A percentile compares a stretch with the other conserved stretches of the same genome.
Conservation (phyloP, 2,113 vertebrate species). For the cattle (Bos taurus) region DNA sequence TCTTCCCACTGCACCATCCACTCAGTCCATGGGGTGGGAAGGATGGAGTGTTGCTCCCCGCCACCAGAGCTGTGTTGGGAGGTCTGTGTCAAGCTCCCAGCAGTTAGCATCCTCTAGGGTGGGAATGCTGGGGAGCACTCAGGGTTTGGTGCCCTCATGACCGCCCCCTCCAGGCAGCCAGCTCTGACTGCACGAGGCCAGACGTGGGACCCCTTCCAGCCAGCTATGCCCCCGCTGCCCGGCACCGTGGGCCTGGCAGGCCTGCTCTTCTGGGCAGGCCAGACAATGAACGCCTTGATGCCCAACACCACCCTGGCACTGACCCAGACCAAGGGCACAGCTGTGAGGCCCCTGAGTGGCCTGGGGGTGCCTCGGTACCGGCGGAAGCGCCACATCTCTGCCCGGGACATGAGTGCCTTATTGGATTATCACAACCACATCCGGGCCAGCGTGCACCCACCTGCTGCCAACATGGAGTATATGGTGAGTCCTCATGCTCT, state of each 20-base stretch:
- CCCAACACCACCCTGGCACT: conserved; percentile 74
- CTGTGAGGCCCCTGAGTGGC: background rate
- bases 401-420: conserved; percentile 81
- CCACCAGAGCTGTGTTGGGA: background rate
- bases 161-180: background rate
- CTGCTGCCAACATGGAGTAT: conserved; percentile 92
- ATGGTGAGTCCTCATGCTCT: conserved; percentile 85
- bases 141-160: background rate
- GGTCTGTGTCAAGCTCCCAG: background rate
- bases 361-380: conserved; percentile 69
- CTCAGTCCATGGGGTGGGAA: background rate
- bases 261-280: conserved; percentile 81
- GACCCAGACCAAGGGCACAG: background rate
- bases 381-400: conserved; percentile 81
- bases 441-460: conserved; percentile 86
- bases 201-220: background rate
- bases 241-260: conserved; percentile 79
- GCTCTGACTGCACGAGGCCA: background rate
- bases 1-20: background rate
- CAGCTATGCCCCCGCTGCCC: conserved; percentile 77
- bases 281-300: conserved; percentile 66
- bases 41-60: background rate
- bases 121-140: background rate
- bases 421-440: conserved; percentile 91
- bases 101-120: background rate